Conservation (phyloP, 1,140 invertebrate genomes). For the Piezodorus guildinii region DNA sequence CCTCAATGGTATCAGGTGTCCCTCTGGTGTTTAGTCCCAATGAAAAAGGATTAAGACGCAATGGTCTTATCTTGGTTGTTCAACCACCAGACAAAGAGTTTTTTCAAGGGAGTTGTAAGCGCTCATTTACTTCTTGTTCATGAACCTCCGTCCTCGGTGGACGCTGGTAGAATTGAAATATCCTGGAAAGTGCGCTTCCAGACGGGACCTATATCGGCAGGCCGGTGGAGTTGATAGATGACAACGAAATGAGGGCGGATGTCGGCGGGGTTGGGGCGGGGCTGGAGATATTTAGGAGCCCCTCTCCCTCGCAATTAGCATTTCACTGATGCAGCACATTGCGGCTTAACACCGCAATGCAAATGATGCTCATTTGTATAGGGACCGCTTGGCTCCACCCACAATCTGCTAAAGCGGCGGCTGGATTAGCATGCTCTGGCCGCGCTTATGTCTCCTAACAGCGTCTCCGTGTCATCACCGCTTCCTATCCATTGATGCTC, state of each 20-base stretch:
- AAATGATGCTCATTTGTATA: slow-evolving; percentile 15
- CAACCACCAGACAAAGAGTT: no score
- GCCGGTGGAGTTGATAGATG: background rate
- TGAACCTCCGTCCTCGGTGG: no score
- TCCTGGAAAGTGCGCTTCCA: no score
- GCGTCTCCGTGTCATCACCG: slow-evolving; percentile 2
- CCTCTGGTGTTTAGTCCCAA: no score
- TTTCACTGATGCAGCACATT: slow-evolving; percentile 16
- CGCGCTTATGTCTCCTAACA: background rate
- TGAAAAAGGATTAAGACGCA: no score
- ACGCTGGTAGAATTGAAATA: no score
- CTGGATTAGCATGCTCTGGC: slow-evolving; percentile 4
- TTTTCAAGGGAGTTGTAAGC: no score
- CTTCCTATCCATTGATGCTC: background rate
- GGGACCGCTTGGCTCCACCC: slow-evolving; percentile 3
- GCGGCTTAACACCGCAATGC: slow-evolving; percentile 11
- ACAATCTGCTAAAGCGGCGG: slow-evolving; percentile 11
- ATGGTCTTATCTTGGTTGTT: no score
- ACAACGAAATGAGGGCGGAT: slow-evolving; percentile 3
- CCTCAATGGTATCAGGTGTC: no score
- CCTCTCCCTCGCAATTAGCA: slow-evolving; percentile 5
- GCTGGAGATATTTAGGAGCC: slow-evolving; percentile 9
- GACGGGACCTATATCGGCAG: no score
- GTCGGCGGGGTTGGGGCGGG: background rate
- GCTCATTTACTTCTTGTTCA: no score